Conservation (phyloP, 2,797 vertebrate genomes). For the Eutrigla gurnardus region DNA sequence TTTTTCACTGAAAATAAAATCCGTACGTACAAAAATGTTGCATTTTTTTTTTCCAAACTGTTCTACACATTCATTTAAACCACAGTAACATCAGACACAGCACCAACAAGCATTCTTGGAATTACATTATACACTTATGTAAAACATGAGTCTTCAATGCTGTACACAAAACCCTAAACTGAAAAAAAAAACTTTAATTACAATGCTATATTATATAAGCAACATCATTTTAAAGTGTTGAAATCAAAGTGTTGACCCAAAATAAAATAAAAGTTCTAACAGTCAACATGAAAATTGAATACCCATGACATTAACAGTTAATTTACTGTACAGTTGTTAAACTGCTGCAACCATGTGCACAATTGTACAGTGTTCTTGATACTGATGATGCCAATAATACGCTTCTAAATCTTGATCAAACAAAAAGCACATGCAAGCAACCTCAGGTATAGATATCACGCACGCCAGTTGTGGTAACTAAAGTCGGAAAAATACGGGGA, state of each 20-base stretch:
- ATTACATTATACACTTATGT: conserved; percentile 55
- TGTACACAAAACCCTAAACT: conserved; percentile 45
- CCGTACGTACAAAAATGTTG: conserved; percentile 72
- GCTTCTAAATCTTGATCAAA: conserved; percentile 20
- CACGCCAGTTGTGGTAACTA: conserved; percentile 10
- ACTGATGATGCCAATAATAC: conserved; percentile 11
- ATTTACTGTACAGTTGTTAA: conserved; percentile 21
- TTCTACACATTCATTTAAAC: conserved; percentile 47
- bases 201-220: conserved; percentile 26
- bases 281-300: conserved; percentile 15
- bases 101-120: conserved; percentile 57
- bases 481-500: not conserved
- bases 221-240: conserved; percentile 13
- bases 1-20: conserved; percentile 77
- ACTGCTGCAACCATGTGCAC: conserved; percentile 17
- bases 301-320: not conserved
- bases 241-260: conserved; percentile 26
- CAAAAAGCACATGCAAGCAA: conserved; percentile 50
- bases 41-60: conserved; percentile 39
- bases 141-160: conserved; percentile 51
- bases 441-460: conserved; percentile 12
- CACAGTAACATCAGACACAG: conserved; percentile 66
- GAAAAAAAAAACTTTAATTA: conserved; percentile 29
- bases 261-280: conserved; percentile 10
- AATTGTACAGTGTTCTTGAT: conserved; percentile 35